A percentile compares a stretch with the other conserved stretches of the same genome.
Evolutionary conservation across 2,888 invertebrate species (phyloP).

Genomic region (Malachius bipustulatus): DNA sequence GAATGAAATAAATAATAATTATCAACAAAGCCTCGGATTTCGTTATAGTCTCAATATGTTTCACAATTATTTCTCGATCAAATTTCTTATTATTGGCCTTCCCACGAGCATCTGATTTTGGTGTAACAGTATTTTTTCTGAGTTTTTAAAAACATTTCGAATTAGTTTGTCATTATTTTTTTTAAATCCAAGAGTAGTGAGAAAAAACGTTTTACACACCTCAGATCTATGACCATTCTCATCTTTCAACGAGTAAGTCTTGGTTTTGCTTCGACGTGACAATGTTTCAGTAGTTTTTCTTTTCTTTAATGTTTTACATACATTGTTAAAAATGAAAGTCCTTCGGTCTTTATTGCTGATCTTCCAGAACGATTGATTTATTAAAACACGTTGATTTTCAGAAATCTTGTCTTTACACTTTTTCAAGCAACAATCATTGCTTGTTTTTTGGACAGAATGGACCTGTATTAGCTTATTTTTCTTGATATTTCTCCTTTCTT

Average conservation of each 20-base stretch:
- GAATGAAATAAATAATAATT: too few species aligned
- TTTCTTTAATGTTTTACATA: conserved; percentile 3
- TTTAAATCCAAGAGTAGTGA: conserved; percentile 6
- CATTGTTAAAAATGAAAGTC: conserved; percentile 7
- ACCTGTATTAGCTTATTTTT: not conserved
- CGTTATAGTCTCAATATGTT: conserved; percentile 8
- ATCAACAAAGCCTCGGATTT: too few species aligned
- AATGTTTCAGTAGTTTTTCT: conserved; percentile 5
- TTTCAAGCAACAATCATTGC: conserved; percentile 5
- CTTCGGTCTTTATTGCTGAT: conserved; percentile 7
- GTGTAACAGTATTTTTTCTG: conserved; percentile 1
- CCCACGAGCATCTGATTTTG: conserved; percentile 8
- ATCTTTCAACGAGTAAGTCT: conserved; percentile 6
- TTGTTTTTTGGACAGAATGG: not conserved
- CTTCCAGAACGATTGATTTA: conserved; percentile 7
- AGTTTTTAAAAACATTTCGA: conserved; percentile 8
- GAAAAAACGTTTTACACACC: conserved; percentile 6
- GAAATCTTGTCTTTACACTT: conserved; percentile 1
- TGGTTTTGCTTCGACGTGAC: conserved; percentile 8
- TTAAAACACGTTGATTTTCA: conserved; percentile 4
- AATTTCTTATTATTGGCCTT: conserved; percentile 8
- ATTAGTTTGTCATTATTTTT: conserved; percentile 8
- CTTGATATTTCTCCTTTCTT: not conserved
- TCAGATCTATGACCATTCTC: conserved; percentile 7
- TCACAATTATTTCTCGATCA: conserved; percentile 7